Evolutionary conservation across 2,797 vertebrate genomes (phyloP), one percentile per base, ranked within the genome.

Genomic region (Hozukius guyotensis): DNA sequence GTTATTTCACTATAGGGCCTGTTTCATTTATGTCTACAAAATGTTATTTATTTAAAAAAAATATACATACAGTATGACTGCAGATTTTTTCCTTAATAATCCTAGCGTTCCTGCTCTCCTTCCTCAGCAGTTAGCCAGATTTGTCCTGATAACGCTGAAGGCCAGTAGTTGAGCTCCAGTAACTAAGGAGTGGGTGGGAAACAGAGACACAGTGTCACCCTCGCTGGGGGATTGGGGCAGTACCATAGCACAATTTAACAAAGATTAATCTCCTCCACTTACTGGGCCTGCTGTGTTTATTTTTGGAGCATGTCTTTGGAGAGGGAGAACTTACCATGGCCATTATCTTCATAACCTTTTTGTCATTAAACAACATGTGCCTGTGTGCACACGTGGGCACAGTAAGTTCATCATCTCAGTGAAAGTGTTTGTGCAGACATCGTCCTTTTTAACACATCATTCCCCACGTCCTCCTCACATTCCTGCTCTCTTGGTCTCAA

Each of bases 181-280:
- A 63, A 77, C 77, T 70, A 81, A 69, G 68, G 66, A 83, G 65
- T 71, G 65, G 81, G 74, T 42, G 61, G 66, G 64, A 79, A 65
- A 83, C 31, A 31, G 75, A 77, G 60, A 72, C 71, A 65, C 20
- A 25, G 72, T 77, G 61, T 84, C 68, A 67, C 77, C 32, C 52
- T 66, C 74, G 34, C 36, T 49, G 59, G 77, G 77, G 78, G 57
- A 76, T 25, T 36, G 69, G 77, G 52, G 46, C 55, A 60, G 52
- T 22, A 27, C 73, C 67, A 73, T 36, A 61, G 71, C 73, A 74
- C 60, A 78, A 31, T 32, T 83, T 86, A 86, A 89, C 88, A 75
- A 84, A 92, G 89, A 91, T 90, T 80, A 89, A 93, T 92, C 75
- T 88, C 80, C 18, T 82, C 66, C 85, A 73, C 77, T 88, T 81